Evolutionary conservation across 2,113 vertebrate genomes (phyloP), one percentile per base, ranked within the genome.

Genomic region (Zosterops japonicus): DNA sequence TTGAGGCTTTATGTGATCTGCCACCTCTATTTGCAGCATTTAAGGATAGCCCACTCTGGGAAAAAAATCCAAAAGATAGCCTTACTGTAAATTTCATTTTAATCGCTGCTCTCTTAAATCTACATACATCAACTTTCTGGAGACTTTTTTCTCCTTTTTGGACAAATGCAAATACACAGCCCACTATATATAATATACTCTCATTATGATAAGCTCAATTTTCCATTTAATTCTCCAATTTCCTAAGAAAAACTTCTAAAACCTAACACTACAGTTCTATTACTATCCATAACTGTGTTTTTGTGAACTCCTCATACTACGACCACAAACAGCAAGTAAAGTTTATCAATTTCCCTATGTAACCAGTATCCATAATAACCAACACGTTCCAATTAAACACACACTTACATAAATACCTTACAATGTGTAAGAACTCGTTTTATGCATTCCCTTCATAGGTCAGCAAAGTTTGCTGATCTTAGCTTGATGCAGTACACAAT

Each of bases 141-240:
- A 72, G 39, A 60, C 14, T 67, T 81, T 20, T 52, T 49, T 20
- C 65, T 81, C 14, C 11, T 41, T 80, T 44, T 13, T 35, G n/a
- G 15, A 81, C 2, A 6, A 82, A 71, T 0, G 0, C 27, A 28
- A 84, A 90, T 35, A 85, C 18, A 75, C 0, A 1, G 50, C 2
- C 23, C 7, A 35, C 29, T 19, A 60, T 29, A 76, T 75, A 85
- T 2, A 1, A 71, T 14, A 36, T 28, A 68, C 7, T 6, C 44
- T 50, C 29, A 15, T 23, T 31, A 55, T 27, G 7, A 47, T 91
- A 56, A 53, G 35, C 8, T 83, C 3, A 63, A 63, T 56, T 86
- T 82, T 80, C 60, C 22, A 86, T 44, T 70, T 71, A 76, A 16
- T 83, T 85, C 3, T 22, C 27, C 19, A 39, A 50, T 64, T 70